These are phyloP conservation scores for Sarcophaga peregrina DNA, from an alignment of 1,140 invertebrate species.

Conservation along the genomic window DNA sequence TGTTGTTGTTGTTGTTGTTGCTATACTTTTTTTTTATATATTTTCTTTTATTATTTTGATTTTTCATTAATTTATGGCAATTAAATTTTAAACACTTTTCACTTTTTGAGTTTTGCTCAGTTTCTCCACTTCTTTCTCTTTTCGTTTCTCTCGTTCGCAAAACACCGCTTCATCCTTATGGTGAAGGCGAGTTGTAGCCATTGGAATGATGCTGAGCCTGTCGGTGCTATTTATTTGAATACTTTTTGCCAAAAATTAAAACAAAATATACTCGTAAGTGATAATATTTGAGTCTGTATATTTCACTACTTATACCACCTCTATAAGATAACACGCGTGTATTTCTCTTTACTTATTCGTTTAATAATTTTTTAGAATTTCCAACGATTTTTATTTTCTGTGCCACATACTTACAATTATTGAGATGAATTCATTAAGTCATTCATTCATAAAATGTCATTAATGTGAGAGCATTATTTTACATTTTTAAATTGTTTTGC, in stretches of 20 bases:
- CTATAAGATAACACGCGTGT: too few relatives aligned
- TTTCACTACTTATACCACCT: too few relatives aligned
- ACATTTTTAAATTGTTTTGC: too few relatives aligned
- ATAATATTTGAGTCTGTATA: not conserved
- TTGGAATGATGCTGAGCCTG: not conserved
- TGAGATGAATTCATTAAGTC: too few relatives aligned
- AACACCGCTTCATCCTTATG: not conserved
- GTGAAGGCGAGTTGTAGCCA: not conserved
- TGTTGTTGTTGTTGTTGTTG: constrained; percentile 9
- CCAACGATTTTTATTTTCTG: too few relatives aligned
- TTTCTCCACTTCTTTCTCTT: not conserved
- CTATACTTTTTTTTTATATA: not conserved
- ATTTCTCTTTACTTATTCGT: too few relatives aligned
- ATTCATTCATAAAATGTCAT: too few relatives aligned
- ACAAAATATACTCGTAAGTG: not conserved
- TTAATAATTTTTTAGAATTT: too few relatives aligned
- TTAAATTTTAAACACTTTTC: constrained; percentile 37
- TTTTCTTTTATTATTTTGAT: constrained; percentile 25
- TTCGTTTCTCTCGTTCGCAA: not conserved
- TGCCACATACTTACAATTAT: too few relatives aligned
- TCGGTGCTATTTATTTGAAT: constrained; percentile 29
- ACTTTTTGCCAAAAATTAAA: not conserved
- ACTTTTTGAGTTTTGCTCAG: not conserved
- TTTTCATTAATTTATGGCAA: constrained; percentile 38
- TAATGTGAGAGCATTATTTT: too few relatives aligned